These are phyloP conservation scores for Brachyhypopomus occidentalis DNA, from an alignment of 2,113 vertebrate species.

Conservation along the genomic window DNA sequence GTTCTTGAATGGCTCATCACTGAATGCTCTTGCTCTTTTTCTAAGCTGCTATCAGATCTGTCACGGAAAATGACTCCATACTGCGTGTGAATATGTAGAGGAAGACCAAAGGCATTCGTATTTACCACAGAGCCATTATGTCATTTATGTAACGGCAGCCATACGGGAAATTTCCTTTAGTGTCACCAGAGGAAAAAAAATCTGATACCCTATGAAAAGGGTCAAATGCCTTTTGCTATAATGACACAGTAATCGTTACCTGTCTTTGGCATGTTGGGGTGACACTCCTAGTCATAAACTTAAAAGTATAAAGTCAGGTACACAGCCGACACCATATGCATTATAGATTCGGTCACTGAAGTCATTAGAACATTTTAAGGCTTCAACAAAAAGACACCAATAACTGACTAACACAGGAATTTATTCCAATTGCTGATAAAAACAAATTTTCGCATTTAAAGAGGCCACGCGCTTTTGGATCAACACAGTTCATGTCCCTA, in stretches of 20 bases:
- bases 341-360: background rate
- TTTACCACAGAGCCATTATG: background rate
- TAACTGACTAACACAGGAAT: background rate
- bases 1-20: constrained; percentile 20
- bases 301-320: background rate
- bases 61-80: constrained; percentile 40
- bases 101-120: background rate
- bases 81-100: constrained; percentile 15
- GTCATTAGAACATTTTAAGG: background rate
- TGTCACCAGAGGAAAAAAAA: constrained; percentile 11
- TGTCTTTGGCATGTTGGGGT: constrained; percentile 12
- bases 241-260: constrained; percentile 20
- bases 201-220: background rate
- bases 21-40: background rate
- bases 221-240: constrained; percentile 27
- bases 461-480: too few species aligned
- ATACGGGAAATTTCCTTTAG: constrained; percentile 8
- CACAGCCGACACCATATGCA: background rate
- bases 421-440: too few species aligned
- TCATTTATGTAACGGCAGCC: background rate
- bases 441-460: too few species aligned
- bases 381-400: background rate
- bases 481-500: too few species aligned
- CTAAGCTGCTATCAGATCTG: constrained; percentile 22
- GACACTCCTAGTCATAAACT: background rate